A percentile compares a stretch with the other conserved stretches of the same genome.
Evolutionary conservation across 1,140 invertebrate species (phyloP).

Genomic region (Phenacoccus solenopsis): DNA sequence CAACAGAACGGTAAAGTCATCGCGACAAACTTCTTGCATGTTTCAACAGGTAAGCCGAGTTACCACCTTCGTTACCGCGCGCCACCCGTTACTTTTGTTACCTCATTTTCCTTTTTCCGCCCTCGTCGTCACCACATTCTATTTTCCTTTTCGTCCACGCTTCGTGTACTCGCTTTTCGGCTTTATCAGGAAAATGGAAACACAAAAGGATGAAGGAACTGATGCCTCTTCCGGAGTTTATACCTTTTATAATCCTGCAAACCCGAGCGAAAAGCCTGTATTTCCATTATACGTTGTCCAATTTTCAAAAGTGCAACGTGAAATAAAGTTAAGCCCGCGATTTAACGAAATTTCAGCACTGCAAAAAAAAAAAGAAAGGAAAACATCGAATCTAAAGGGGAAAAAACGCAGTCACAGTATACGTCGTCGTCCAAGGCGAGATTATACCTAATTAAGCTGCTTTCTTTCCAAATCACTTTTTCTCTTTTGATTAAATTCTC

Average conservation of each 20-base stretch:
- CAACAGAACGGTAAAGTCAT: background rate
- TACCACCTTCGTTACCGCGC: too few relatives aligned
- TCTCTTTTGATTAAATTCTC: background rate
- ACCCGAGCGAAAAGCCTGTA: background rate
- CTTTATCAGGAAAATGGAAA: background rate
- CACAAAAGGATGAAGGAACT: too few relatives aligned
- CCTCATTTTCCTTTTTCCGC: background rate
- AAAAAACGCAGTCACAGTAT: too few relatives aligned
- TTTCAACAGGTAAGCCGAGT: background rate
- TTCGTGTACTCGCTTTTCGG: background rate
- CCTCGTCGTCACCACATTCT: background rate
- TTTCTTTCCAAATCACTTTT: background rate
- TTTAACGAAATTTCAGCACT: background rate
- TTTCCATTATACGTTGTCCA: background rate
- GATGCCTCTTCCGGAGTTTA: background rate
- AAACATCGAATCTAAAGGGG: background rate
- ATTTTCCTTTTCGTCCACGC: background rate
- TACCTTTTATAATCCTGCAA: background rate
- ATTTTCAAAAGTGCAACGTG: constrained; percentile 1
- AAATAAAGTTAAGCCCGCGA: background rate
- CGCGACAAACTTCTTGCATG: background rate
- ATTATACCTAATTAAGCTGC: background rate
- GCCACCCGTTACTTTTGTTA: too few relatives aligned
- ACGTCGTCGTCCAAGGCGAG: background rate
- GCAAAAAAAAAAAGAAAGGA: background rate